Evolutionary conservation across 2,113 vertebrate species (phyloP), one percentile per base, ranked within the genome.

Genomic region (Callithrix jacchus): DNA sequence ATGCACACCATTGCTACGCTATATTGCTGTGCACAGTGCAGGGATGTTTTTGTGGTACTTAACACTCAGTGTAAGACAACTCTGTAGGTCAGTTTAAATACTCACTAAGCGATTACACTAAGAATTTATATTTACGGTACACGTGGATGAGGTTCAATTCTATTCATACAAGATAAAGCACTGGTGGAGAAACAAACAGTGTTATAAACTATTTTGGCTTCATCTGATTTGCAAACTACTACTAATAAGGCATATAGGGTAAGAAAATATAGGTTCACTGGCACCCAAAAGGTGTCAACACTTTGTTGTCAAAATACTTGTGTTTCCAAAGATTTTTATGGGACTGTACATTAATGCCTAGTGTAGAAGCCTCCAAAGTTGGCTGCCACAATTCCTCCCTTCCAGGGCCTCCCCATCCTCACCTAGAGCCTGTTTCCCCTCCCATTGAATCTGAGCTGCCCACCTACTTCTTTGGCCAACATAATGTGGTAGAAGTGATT

Each of bases 91-190:
- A 80, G 1, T 9, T 87, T 81, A 71, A 64, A 52, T 9, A 56
- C 17, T 86, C 79, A 82, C 32, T 89, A 64, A 49, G 40, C 23
- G 73, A 71, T 81, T 56, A 92, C 0, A 6, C 5, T n/a, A 90
- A 77, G 61, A 73, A 76, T 45, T 85, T 97, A 20, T 42, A 91
- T 84, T 70, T 58, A 35, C 58, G 86, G 87, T 70, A 81, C 25
- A 61, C 25, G 3, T 77, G 30, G 23, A 91, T 7, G 30, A 49
- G 5, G 42, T 64, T 85, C 17, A 40, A 54, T 76, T 92, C 37
- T 93, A 40, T 90, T 35, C 56, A 91, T 90, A 30, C 14, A 77
- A 84, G 68, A 45, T 52, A 71, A 52, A 91, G 20, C 64, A 81
- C 1, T 6, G 4, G 17, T 86, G 12, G 54, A 74, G 30, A 91